These are phyloP conservation scores for Nemopilema nomurai DNA, from an alignment of 30 jellyfish, hydroid and myxozoan species.

Conservation along the genomic window DNA sequence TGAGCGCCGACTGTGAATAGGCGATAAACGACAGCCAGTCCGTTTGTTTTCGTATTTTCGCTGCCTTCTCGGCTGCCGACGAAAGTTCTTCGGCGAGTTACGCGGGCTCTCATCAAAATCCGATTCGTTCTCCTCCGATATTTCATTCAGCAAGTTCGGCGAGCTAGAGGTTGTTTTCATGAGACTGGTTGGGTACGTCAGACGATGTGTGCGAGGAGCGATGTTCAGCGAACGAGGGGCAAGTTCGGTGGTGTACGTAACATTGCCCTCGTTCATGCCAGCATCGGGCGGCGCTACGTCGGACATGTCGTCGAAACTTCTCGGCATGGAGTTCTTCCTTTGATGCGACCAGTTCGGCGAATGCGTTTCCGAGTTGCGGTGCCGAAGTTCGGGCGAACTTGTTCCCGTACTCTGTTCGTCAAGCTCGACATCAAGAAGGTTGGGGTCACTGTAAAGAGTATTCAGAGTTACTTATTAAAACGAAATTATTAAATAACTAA, in stretches of 20 bases:
- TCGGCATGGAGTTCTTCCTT: conserved; percentile 51
- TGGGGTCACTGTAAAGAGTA: conserved; percentile 51
- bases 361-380: background rate
- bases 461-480: no score
- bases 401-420: conserved; percentile 41
- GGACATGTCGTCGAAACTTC: conserved; percentile 71
- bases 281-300: conserved; percentile 43
- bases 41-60: conserved; percentile 77
- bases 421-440: conserved; percentile 56
- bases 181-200: conserved; percentile 70
- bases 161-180: conserved; percentile 83
- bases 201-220: conserved; percentile 79
- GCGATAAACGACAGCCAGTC: conserved; percentile 92
- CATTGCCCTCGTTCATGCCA: conserved; percentile 39
- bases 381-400: conserved; percentile 65
- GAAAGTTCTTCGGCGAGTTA: conserved; percentile 71
- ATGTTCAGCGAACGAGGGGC: conserved; percentile 73
- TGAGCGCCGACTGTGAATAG: conserved; percentile 98
- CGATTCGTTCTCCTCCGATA: conserved; percentile 90
- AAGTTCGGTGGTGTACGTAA: conserved; percentile 59
- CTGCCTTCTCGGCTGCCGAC: conserved; percentile 86
- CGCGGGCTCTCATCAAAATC: conserved; percentile 96
- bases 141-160: conserved; percentile 91
- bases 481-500: no score
- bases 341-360: conserved; percentile 21